Conservation (phyloP, 2,113 vertebrate genomes). For the Catharus minimus region DNA sequence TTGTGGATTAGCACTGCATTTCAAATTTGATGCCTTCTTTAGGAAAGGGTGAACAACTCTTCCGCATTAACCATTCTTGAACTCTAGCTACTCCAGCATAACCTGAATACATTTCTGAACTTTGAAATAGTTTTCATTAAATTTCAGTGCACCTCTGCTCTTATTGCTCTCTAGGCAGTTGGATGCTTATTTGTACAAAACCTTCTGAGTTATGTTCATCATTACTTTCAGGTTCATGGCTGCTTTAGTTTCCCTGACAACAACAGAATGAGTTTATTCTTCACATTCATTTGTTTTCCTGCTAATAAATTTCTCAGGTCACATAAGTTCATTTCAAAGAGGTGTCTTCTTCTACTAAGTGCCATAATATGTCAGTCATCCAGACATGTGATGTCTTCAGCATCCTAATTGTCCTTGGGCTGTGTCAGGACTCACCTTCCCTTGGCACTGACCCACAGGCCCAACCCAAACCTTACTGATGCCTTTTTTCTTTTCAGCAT, state of each 20-base stretch:
- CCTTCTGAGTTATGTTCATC: neutral
- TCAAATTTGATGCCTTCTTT: neutral
- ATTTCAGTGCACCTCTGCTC: neutral
- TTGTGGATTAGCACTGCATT: neutral
- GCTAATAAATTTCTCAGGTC: neutral
- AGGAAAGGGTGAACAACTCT: neutral
- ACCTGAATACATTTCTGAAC: neutral
- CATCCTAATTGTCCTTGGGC: neutral
- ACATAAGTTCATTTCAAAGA: neutral
- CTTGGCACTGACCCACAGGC: neutral
- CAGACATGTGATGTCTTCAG: neutral
- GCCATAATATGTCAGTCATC: neutral
- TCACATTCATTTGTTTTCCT: neutral
- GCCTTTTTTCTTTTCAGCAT: neutral
- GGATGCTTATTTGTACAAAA: neutral
- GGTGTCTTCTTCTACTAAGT: neutral
- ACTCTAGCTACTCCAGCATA: neutral
- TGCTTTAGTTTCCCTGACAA: neutral
- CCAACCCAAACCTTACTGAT: neutral
- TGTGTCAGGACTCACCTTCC: neutral
- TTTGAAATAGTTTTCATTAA: neutral
- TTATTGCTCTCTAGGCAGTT: neutral
- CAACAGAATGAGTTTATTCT: neutral
- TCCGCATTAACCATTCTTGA: neutral
- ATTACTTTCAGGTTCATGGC: neutral